phyloP scores from a whole-genome alignment of 1,140 invertebrate species.

The Pseudobourletiella spinata region DNA sequence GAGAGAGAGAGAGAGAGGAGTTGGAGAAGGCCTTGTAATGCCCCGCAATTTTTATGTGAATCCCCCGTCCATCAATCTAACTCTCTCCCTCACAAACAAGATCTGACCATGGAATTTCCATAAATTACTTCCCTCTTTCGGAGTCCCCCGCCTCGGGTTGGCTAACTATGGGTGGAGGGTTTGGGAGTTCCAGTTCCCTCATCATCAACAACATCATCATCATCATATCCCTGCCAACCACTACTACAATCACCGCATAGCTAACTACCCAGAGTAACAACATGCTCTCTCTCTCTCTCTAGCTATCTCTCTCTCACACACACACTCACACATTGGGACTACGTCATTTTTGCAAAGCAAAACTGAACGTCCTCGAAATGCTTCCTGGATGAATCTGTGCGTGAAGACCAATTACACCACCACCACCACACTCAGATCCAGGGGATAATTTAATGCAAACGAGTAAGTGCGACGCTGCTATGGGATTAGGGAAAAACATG shows the following conservation, averaged over 20 bases:
- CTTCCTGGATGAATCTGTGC: constrained; percentile 2
- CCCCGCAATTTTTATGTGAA: constrained; percentile 9
- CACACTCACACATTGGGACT: background rate
- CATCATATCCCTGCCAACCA: no score
- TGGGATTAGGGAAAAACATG: no score
- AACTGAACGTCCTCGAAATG: constrained; percentile 5
- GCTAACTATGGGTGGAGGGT: background rate
- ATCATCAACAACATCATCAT: background rate
- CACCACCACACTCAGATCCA: no score
- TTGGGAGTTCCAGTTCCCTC: background rate
- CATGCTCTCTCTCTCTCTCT: no score
- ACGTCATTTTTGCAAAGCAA: background rate
- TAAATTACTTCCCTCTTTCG: background rate
- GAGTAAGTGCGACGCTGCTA: no score
- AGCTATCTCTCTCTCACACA: no score
- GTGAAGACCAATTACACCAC: no score
- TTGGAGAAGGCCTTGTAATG: background rate
- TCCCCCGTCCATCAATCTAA: constrained; percentile 7
- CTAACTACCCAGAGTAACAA: no score
- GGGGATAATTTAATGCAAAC: no score
- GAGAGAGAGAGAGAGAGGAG: no score
- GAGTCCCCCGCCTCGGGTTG: constrained; percentile 3
- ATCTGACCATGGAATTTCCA: constrained; percentile 9
- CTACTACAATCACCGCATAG: no score
- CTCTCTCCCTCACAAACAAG: constrained; percentile 1